Evolutionary conservation across 2,888 invertebrate species (phyloP).

Genomic region (Rhingia campestris): DNA sequence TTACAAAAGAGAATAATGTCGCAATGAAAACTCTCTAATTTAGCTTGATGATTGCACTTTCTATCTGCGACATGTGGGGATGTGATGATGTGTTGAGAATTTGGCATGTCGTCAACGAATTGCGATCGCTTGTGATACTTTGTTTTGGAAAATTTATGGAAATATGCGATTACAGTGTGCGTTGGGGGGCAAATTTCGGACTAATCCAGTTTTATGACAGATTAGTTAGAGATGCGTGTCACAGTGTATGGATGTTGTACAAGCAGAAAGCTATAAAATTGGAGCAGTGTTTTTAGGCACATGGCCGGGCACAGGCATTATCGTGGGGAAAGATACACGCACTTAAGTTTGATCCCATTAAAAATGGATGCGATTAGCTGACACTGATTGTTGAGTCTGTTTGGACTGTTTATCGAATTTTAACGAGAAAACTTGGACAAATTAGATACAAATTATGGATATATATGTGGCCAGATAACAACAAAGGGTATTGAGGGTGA

Average conservation of each 20-base stretch:
- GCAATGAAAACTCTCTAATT: slow-evolving; percentile 42
- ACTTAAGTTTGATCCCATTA: slow-evolving; percentile 11
- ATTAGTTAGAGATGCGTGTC: slow-evolving; percentile 23
- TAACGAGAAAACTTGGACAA: slow-evolving; percentile 16
- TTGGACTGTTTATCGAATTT: neutral
- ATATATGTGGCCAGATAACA: too few relatives aligned
- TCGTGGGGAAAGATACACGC: slow-evolving; percentile 21
- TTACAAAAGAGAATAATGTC: slow-evolving; percentile 33
- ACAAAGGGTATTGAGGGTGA: too few relatives aligned
- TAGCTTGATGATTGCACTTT: slow-evolving; percentile 51
- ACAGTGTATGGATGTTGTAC: slow-evolving; percentile 19
- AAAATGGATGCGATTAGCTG: slow-evolving; percentile 20
- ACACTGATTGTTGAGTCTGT: slow-evolving; percentile 1
- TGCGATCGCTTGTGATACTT: slow-evolving; percentile 24
- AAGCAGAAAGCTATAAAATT: slow-evolving; percentile 12
- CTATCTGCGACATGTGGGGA: neutral
- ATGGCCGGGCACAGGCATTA: neutral
- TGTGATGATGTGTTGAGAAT: slow-evolving; percentile 27
- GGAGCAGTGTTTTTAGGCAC: slow-evolving; percentile 2
- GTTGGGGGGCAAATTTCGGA: slow-evolving; percentile 30
- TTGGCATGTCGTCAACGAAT: slow-evolving; percentile 51
- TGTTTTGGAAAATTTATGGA: slow-evolving; percentile 50
- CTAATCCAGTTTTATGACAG: slow-evolving; percentile 38
- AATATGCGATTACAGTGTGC: slow-evolving; percentile 8
- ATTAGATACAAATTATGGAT: too few relatives aligned